These are phyloP conservation scores for Drosophila murphyi DNA, from an alignment of 1,140 invertebrate genomes.

Conservation along the genomic window DNA sequence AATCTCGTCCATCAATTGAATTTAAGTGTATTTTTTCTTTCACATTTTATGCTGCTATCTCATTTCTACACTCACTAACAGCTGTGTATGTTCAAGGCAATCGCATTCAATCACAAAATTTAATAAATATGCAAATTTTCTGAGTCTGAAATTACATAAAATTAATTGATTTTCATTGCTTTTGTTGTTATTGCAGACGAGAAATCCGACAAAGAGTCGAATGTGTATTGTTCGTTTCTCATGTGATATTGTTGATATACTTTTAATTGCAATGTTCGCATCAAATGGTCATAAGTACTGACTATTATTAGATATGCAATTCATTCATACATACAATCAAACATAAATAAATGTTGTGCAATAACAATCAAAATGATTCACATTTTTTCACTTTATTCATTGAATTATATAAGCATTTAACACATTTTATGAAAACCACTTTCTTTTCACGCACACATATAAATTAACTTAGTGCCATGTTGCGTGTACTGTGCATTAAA, in stretches of 20 bases:
- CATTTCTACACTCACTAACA: conserved; percentile 14
- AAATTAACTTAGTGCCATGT: conserved; percentile 13
- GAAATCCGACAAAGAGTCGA: conserved; percentile 11
- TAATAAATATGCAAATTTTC: conserved; percentile 80
- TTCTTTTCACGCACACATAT: conserved; percentile 67
- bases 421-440: conserved; percentile 76
- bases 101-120: conserved; percentile 77
- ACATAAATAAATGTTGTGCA: conserved; percentile 25
- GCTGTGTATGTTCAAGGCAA: conserved; percentile 35
- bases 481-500: conserved; percentile 78
- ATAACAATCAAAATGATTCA: conserved; percentile 27
- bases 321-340: conserved; percentile 17
- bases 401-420: conserved; percentile 75
- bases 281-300: conserved; percentile 23
- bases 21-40: not conserved
- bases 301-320: conserved; percentile 27
- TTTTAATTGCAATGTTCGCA: conserved; percentile 62
- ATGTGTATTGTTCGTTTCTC: conserved; percentile 25
- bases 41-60: conserved; percentile 10
- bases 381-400: conserved; percentile 38
- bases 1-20: conserved; percentile 17
- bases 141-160: conserved; percentile 64
- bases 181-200: conserved; percentile 23
- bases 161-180: conserved; percentile 59
- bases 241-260: conserved; percentile 40